Conservation (phyloP, 53 echinoderm and acorn worm species). For the Actinopyga echinites region DNA sequence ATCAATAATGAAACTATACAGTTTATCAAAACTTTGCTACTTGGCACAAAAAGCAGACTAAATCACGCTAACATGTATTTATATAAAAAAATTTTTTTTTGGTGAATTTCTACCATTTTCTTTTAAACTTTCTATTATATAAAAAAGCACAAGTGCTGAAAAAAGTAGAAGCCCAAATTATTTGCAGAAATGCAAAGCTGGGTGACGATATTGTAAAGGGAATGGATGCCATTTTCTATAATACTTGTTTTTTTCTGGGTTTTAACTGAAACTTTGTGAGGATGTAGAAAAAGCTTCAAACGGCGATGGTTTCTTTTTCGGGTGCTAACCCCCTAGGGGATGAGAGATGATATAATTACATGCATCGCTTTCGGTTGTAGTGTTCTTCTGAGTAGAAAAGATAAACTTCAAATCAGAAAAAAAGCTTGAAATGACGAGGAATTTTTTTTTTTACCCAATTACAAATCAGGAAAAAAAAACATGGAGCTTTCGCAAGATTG, state of each 20-base stretch:
- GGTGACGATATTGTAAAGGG: constrained; percentile 26
- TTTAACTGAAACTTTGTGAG: constrained; percentile 15
- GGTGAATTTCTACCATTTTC: constrained; percentile 36
- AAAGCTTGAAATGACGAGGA: too few species aligned
- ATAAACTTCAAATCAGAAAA: too few species aligned
- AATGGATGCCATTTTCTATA: constrained; percentile 10
- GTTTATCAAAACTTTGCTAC: constrained; percentile 28
- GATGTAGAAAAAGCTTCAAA: not conserved
- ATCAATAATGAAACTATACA: not conserved
- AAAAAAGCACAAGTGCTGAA: constrained; percentile 35
- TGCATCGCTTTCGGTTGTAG: too few species aligned
- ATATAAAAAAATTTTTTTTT: not conserved
- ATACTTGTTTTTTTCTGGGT: not conserved
- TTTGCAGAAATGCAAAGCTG: constrained; percentile 35
- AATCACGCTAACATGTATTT: constrained; percentile 26
- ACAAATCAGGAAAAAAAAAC: too few species aligned
- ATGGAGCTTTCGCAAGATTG: too few species aligned
- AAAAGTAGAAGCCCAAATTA: constrained; percentile 39
- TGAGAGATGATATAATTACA: too few species aligned
- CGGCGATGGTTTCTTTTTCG: too few species aligned
- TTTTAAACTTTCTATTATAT: constrained; percentile 23
- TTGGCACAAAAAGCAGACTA: not conserved
- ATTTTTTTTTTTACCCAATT: too few species aligned
- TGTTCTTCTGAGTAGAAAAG: too few species aligned
- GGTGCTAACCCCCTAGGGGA: too few species aligned